These are phyloP conservation scores for Choristoneura rosaceana DNA, from an alignment of 2,888 invertebrate species.

Conservation along the genomic window DNA sequence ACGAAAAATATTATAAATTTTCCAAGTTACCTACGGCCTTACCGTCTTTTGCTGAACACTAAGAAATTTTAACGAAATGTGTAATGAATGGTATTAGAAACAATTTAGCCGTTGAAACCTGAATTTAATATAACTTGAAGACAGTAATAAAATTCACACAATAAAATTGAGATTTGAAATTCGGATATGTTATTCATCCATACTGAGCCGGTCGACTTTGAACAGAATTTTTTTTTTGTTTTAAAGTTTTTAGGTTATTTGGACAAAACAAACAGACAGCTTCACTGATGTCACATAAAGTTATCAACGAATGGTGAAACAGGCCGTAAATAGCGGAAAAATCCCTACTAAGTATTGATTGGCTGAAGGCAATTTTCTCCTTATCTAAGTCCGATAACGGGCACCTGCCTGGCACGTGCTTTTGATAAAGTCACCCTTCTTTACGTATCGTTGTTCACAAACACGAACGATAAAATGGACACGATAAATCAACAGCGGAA, in stretches of 20 bases:
- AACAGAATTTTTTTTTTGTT: neutral
- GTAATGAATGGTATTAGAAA: conserved; percentile 32
- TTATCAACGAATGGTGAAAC: too few relatives aligned
- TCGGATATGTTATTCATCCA: too few relatives aligned
- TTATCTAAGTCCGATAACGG: conserved; percentile 74
- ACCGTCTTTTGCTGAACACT: neutral
- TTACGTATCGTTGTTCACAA: conserved; percentile 57
- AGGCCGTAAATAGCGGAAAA: conserved; percentile 1
- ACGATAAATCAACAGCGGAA: conserved; percentile 9
- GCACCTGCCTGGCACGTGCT: conserved; percentile 67
- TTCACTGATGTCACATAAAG: too few relatives aligned
- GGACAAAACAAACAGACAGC: too few relatives aligned
- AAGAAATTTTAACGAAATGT: conserved; percentile 45
- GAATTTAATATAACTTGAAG: conserved; percentile 25
- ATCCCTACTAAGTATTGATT: conserved; percentile 70
- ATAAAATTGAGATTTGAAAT: neutral
- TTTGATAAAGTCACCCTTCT: conserved; percentile 74
- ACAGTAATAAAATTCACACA: neutral
- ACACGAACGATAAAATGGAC: conserved; percentile 58
- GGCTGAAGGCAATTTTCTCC: conserved; percentile 69
- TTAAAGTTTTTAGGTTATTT: too few relatives aligned
- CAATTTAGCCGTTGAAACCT: conserved; percentile 6
- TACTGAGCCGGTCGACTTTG: neutral
- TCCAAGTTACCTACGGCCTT: neutral
- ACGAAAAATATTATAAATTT: neutral